phyloP scores from a whole-genome alignment of 2,113 vertebrate genomes.

The Carollia perspicillata region DNA sequence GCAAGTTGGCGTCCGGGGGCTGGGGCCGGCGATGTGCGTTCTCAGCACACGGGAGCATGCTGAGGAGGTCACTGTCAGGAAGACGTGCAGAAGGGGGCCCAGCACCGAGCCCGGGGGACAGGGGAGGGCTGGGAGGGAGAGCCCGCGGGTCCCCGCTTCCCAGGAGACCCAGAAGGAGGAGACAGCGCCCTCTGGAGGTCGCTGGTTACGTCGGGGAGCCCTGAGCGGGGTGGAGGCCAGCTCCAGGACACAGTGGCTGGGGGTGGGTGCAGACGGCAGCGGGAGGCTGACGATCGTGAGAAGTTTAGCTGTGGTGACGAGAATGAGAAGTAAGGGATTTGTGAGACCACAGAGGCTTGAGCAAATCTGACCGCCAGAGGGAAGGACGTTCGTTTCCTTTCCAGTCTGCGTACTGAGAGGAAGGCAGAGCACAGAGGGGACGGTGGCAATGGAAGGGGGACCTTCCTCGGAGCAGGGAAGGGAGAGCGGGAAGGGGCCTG shows the following conservation, averaged over 20 bases:
- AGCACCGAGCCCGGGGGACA: not conserved
- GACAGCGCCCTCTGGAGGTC: not conserved
- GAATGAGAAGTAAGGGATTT: not conserved
- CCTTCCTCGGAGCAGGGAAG: not conserved
- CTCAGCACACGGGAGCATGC: rapidly evolving
- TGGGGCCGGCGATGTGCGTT: not conserved
- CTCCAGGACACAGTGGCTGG: not conserved
- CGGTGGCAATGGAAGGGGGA: not conserved
- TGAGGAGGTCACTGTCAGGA: not conserved
- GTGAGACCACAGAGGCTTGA: not conserved
- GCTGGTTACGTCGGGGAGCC: not conserved
- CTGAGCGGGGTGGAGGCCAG: not conserved
- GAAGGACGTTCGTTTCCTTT: not conserved
- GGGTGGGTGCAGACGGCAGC: rapidly evolving
- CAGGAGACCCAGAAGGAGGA: not conserved
- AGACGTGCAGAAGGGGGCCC: not conserved
- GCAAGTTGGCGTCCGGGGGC: not conserved
- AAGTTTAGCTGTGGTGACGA: no score
- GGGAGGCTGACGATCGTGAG: not conserved
- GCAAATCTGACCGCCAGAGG: not conserved
- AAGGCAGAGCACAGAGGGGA: not conserved
- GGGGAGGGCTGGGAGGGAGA: not conserved
- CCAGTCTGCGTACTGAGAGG: rapidly evolving
- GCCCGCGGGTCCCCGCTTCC: not conserved
- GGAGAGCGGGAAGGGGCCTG: not conserved